These are phyloP conservation scores for Eubasilissa regina DNA, from an alignment of 1,140 invertebrate species.

Conservation along the genomic window DNA sequence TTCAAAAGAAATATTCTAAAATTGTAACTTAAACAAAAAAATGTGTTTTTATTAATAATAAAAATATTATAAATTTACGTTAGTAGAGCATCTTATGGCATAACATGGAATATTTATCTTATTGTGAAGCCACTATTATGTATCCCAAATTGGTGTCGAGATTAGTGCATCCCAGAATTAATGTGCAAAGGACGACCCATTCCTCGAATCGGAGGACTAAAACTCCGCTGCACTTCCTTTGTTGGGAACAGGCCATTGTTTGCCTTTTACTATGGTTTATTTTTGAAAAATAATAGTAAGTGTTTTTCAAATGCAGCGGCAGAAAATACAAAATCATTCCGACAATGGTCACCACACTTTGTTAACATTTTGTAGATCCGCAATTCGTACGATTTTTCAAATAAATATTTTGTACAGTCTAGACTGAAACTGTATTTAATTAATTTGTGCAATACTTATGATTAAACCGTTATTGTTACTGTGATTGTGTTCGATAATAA, in stretches of 20 bases:
- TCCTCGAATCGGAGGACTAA: slow-evolving; percentile 7
- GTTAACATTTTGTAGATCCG: background rate
- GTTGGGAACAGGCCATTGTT: slow-evolving; percentile 23
- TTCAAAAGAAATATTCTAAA: too few relatives aligned
- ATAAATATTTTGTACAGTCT: background rate
- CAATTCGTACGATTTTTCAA: background rate
- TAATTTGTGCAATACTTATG: too few relatives aligned
- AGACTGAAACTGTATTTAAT: too few relatives aligned
- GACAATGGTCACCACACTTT: background rate
- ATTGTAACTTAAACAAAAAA: too few relatives aligned
- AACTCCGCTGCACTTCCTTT: slow-evolving; percentile 26
- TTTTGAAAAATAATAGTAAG: slow-evolving; percentile 2
- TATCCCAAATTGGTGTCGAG: slow-evolving; percentile 30
- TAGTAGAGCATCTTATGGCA: background rate
- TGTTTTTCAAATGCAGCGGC: slow-evolving; percentile 3
- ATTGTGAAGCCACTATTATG: slow-evolving; percentile 19
- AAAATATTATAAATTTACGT: too few relatives aligned
- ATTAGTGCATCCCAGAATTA: slow-evolving; percentile 32
- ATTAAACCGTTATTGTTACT: too few relatives aligned
- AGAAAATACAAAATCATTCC: background rate
- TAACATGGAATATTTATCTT: background rate
- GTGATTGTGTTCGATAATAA: too few relatives aligned
- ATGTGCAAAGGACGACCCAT: slow-evolving; percentile 24
- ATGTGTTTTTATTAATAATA: too few relatives aligned
- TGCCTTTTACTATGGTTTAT: slow-evolving; percentile 12